Percentiles rank a stretch among this genome's conserved stretches.
These are phyloP conservation scores for Aeoliscus strigatus DNA, from an alignment of 2,797 vertebrate species.

Conservation along the genomic window DNA sequence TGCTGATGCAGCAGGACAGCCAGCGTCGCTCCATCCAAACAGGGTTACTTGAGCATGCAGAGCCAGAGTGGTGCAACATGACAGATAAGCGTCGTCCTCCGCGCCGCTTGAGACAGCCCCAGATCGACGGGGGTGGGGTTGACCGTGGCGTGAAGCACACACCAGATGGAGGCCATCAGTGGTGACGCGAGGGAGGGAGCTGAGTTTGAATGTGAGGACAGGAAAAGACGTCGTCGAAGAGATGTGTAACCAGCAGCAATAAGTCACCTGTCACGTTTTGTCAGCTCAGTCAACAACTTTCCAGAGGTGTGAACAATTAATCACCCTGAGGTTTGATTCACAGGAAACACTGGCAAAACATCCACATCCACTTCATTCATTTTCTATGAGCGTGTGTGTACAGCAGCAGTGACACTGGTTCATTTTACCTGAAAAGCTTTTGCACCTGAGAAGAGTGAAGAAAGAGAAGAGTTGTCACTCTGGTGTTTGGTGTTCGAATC, in stretches of 20 bases:
- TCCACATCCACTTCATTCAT: too few relatives aligned
- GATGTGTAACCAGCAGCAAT: too few relatives aligned
- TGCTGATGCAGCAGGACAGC: conserved; percentile 54
- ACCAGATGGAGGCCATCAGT: conserved; percentile 43
- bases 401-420: too few relatives aligned
- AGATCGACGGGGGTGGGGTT: too few relatives aligned
- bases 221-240: too few relatives aligned
- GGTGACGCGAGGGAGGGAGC: too few relatives aligned
- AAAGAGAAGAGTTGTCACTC: conserved; percentile 22
- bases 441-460: conserved; percentile 19
- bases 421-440: conserved; percentile 34
- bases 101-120: conserved; percentile 9
- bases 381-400: too few relatives aligned
- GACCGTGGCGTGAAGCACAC: conserved; percentile 16
- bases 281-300: too few relatives aligned
- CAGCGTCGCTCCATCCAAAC: conserved; percentile 32
- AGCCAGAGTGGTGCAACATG: conserved; percentile 34
- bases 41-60: conserved; percentile 35
- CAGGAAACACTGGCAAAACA: too few relatives aligned
- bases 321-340: conserved; percentile 18
- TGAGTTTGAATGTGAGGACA: conserved; percentile 11
- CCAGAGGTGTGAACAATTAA: too few relatives aligned
- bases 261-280: conserved; percentile 11
- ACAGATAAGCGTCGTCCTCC: conserved; percentile 17
- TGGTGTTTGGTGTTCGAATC: too few relatives aligned